Evolutionary conservation across 2,888 invertebrate species (phyloP).

Genomic region (Conomelus anceps): DNA sequence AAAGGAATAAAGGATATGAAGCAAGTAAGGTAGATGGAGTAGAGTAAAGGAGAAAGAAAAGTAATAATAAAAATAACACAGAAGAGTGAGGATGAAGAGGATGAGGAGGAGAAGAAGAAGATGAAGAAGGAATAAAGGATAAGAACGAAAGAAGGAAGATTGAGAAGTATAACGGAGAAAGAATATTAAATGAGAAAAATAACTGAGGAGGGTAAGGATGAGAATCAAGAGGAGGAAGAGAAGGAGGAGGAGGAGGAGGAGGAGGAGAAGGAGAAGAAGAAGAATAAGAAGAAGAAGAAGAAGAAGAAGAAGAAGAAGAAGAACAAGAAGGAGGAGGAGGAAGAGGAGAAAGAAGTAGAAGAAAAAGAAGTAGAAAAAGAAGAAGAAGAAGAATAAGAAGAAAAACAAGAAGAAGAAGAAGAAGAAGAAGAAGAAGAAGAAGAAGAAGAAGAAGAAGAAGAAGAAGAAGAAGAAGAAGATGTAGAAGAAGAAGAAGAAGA

Average conservation of each 20-base stretch:
- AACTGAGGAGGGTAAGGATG: neutral
- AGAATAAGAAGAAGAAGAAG: neutral
- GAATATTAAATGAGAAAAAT: neutral
- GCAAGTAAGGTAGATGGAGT: neutral
- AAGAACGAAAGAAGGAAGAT: neutral
- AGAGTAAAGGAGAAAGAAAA: neutral
- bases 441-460: neutral
- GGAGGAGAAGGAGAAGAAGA: neutral
- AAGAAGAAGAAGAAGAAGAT: neutral
- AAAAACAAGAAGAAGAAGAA: neutral
- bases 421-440: neutral
- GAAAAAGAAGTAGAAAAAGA: neutral
- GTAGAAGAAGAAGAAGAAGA: too few species aligned
- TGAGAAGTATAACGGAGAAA: neutral
- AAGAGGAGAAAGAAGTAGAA: too few species aligned
- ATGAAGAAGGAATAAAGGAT: neutral
- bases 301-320: neutral
- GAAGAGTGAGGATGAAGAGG: too few species aligned
- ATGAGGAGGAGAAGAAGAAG: neutral
- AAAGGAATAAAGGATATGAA: neutral
- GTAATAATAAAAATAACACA: too few species aligned
- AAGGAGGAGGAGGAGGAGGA: neutral
- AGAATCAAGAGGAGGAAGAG: neutral
- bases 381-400: too few species aligned
- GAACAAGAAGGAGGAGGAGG: neutral